phyloP scores from a whole-genome alignment of 1,140 invertebrate genomes.

The Dendroctonus ponderosae region DNA sequence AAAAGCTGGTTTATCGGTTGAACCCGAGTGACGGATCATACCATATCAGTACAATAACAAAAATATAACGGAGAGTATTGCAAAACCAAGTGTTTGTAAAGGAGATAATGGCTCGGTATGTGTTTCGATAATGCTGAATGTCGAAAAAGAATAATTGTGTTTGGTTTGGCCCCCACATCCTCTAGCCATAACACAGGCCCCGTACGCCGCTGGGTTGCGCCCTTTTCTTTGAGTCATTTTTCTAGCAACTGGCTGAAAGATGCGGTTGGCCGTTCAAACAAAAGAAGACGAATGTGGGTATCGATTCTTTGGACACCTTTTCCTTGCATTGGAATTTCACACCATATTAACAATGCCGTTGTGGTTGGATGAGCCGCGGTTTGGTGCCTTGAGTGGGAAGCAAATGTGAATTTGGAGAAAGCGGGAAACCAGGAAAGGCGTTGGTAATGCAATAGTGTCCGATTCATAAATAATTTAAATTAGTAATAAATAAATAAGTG shows the following conservation, averaged over 20 bases:
- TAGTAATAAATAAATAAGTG: conserved; percentile 33
- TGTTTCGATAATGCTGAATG: not conserved
- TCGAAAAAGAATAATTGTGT: not conserved
- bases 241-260: conserved; percentile 4
- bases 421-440: not conserved
- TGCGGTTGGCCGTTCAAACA: not conserved
- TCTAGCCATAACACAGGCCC: not conserved
- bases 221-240: not conserved
- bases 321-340: not conserved
- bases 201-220: not conserved
- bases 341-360: not conserved
- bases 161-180: too few relatives aligned
- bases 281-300: not conserved
- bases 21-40: conserved; percentile 21
- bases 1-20: conserved; percentile 25
- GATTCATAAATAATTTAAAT: conserved; percentile 26
- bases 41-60: conserved; percentile 29
- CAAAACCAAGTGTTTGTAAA: conserved; percentile 18
- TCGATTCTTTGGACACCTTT: not conserved
- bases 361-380: not conserved
- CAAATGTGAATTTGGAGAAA: conserved; percentile 1
- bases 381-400: not conserved
- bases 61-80: conserved; percentile 28
- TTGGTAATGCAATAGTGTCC: conserved; percentile 17
- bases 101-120: not conserved